Conservation (phyloP, 2,113 vertebrate species). For the Ceratotherium simum region DNA sequence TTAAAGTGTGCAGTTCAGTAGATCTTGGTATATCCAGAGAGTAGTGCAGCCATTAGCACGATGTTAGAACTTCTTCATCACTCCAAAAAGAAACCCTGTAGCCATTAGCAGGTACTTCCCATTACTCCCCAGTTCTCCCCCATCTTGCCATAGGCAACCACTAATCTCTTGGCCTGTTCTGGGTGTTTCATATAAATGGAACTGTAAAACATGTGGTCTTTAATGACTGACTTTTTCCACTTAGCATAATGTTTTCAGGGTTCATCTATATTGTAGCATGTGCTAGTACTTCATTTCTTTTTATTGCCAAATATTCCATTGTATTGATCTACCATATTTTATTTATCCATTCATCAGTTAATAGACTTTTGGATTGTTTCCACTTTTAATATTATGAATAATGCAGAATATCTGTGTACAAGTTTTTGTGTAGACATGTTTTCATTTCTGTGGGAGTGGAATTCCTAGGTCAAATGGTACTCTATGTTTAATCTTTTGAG, state of each 20-base stretch:
- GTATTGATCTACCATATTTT: not conserved
- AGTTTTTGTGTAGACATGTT: not conserved
- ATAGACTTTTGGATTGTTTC: not conserved
- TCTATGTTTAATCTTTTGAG: not conserved
- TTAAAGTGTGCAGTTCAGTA: not conserved
- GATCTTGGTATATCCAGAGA: not conserved
- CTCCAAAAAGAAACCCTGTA: not conserved
- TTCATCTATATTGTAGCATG: not conserved
- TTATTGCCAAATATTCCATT: not conserved
- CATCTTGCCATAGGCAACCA: not conserved
- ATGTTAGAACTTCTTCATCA: not conserved
- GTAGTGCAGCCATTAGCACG: not conserved
- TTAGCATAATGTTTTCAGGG: not conserved
- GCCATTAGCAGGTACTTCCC: not conserved
- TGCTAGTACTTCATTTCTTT: not conserved
- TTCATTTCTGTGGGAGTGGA: not conserved
- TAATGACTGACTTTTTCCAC: not conserved
- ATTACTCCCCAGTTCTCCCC: not conserved
- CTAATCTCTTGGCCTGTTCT: not conserved
- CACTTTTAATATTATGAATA: not conserved
- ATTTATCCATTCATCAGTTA: not conserved
- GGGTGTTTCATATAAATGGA: not conserved
- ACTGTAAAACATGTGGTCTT: not conserved
- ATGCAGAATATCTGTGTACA: not conserved
- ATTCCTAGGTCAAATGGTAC: slow-evolving; percentile 24